Conservation (phyloP, 2,113 vertebrate species). For the Pseudonaja textilis region DNA sequence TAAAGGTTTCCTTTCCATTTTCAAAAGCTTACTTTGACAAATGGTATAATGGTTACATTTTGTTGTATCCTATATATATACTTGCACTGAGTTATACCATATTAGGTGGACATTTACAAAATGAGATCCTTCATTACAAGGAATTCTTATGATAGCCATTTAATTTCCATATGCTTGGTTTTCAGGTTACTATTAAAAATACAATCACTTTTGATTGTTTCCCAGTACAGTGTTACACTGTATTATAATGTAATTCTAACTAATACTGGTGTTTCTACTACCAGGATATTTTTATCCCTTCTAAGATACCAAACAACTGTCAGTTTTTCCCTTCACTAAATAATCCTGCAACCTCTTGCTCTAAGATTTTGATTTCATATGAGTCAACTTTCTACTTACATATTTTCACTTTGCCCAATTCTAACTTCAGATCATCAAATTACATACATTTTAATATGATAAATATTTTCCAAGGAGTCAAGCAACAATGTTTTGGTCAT, state of each 20-base stretch:
- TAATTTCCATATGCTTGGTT: neutral
- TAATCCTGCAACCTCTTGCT: neutral
- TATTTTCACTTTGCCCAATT: neutral
- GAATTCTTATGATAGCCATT: neutral
- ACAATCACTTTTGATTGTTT: neutral
- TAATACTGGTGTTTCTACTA: neutral
- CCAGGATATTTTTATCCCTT: neutral
- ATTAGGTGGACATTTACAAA: neutral
- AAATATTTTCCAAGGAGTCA: neutral
- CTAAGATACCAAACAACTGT: neutral
- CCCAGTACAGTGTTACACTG: neutral
- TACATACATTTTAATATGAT: neutral
- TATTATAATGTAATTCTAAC: neutral
- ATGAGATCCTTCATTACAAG: neutral
- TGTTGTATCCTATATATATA: neutral
- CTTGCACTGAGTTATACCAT: neutral
- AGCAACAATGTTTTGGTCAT: neutral
- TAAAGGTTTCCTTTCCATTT: neutral
- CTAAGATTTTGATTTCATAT: neutral
- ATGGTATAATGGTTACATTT: neutral
- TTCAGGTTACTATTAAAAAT: neutral
- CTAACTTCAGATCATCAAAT: neutral
- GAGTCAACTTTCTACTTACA: neutral
- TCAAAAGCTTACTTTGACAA: neutral
- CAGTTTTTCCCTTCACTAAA: neutral